A percentile compares a stretch with the other conserved stretches of the same genome.
Evolutionary conservation across 1,140 invertebrate genomes (phyloP).

Genomic region (Ruditapes philippinarum): DNA sequence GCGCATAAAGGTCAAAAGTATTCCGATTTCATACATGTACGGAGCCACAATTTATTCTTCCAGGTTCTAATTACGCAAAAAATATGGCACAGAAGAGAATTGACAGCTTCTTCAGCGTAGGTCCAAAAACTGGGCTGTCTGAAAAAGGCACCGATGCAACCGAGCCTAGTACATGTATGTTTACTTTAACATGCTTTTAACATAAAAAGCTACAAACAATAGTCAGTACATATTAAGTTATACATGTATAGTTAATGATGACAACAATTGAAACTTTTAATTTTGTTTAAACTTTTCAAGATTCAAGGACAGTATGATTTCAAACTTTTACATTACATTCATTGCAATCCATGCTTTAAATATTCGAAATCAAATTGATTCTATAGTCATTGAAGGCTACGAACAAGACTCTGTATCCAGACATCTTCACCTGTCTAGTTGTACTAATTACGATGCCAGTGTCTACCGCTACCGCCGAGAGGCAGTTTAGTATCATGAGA

Average conservation of each 20-base stretch:
- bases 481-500: too few species aligned
- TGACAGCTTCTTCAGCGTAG: background rate
- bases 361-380: slow-evolving; percentile 37
- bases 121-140: background rate
- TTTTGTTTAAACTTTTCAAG: slow-evolving; percentile 2
- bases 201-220: too few species aligned
- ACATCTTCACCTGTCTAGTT: slow-evolving; percentile 20
- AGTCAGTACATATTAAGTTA: too few species aligned
- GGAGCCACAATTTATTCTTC: too few species aligned
- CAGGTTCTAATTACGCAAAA: background rate
- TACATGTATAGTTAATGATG: too few species aligned
- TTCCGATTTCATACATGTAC: background rate
- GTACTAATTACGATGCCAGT: too few species aligned
- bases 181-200: too few species aligned
- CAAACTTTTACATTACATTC: background rate
- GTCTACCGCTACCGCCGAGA: too few species aligned
- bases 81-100: background rate
- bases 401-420: slow-evolving; percentile 28
- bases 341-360: slow-evolving; percentile 11
- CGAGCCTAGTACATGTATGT: slow-evolving; percentile 9
- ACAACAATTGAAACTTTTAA: background rate
- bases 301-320: slow-evolving; percentile 1
- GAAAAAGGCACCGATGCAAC: background rate
- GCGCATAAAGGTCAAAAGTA: background rate
- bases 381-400: too few species aligned